Evolutionary conservation across 2,888 invertebrate genomes (phyloP).

Genomic region (Synanthedon vespiformis): DNA sequence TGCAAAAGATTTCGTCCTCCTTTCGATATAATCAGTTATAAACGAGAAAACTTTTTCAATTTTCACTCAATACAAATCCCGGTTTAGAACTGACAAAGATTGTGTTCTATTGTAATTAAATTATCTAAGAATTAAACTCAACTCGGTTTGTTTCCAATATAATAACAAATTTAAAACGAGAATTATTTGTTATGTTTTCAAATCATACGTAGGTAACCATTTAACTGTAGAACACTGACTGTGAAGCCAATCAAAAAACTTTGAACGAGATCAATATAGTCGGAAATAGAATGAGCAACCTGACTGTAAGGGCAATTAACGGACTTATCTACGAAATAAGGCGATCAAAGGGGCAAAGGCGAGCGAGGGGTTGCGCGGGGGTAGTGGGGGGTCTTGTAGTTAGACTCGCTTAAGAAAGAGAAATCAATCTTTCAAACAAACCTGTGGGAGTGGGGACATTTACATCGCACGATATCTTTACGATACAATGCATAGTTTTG

Average conservation of each 20-base stretch:
- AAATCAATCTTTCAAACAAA: constrained; percentile 56
- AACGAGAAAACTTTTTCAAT: constrained; percentile 67
- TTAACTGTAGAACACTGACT: constrained; percentile 39
- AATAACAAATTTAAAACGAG: too few relatives aligned
- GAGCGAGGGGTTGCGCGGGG: constrained; percentile 9
- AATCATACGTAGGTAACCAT: too few relatives aligned
- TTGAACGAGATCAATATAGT: constrained; percentile 50
- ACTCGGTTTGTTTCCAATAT: too few relatives aligned
- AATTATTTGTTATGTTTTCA: too few relatives aligned
- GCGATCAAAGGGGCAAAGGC: constrained; percentile 34
- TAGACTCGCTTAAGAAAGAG: constrained; percentile 36
- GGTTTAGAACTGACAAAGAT: constrained; percentile 31
- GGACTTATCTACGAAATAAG: constrained; percentile 56
- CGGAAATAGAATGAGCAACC: constrained; percentile 50
- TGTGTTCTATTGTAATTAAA: constrained; percentile 45
- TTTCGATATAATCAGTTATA: constrained; percentile 48
- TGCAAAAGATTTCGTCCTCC: constrained; percentile 44
- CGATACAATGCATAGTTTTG: constrained; percentile 14
- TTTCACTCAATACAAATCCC: constrained; percentile 44
- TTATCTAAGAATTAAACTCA: constrained; percentile 14
- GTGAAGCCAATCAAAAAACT: constrained; percentile 56
- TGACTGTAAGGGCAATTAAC: constrained; percentile 57
- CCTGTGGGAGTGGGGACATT: constrained; percentile 25
- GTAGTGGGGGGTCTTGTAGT: constrained; percentile 26
- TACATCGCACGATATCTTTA: constrained; percentile 14